Base-by-base conservation (phyloP, 2,113 vertebrate species). In the Hyla sarda region DNA sequence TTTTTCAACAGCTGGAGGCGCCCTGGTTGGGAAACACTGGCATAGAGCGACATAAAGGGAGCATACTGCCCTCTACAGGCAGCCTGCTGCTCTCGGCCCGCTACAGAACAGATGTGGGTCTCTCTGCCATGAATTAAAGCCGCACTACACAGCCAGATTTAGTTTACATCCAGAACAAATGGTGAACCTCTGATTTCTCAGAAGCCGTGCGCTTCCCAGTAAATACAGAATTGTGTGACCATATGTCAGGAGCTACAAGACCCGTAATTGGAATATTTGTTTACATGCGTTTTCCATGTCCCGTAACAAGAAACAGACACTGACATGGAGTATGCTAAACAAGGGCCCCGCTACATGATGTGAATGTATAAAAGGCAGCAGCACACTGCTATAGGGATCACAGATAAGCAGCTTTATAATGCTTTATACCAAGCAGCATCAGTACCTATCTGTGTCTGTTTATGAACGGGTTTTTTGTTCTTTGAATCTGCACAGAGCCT, bases 61-160 rank as follows among this genome's bases (percentile, higher is more conserved):
- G 14, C 25, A n/a, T 37, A 79, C 52, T 79, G 76, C 32, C 76
- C 76, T 79, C 76, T 79, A 25, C 30, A 79, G 76, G 76, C 50
- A 56, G 50, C 12, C 1, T 45, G 41, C 37, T 28, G 72, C 30
- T n/a, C 23, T 23, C 71, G 25, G 37, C 52, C 30, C 48, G n/a
- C 25, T 34, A 54, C 3, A 37, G 30, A 30, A 79, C 28, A 60
- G 32, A 58, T 60, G 30, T 78, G 75, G 32, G 17, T 12, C 48
- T 32, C 41, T 14, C 41, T 25, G 12, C 23, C 72, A 73, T 45
- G 72, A 47, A 75, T 48, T 25, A 25, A 21, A 60, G 21, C 19
- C 2, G 30, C 30, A 37, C 76, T 30, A 16, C 45, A 47, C 10
- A 23, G 13, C 37, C 71, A 75, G 41, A 75, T 75, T 45, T 75